A percentile compares a stretch with the other conserved stretches of the same genome.
Conservation (phyloP, 2,113 vertebrate species). For the Dipodomys ordii region DNA sequence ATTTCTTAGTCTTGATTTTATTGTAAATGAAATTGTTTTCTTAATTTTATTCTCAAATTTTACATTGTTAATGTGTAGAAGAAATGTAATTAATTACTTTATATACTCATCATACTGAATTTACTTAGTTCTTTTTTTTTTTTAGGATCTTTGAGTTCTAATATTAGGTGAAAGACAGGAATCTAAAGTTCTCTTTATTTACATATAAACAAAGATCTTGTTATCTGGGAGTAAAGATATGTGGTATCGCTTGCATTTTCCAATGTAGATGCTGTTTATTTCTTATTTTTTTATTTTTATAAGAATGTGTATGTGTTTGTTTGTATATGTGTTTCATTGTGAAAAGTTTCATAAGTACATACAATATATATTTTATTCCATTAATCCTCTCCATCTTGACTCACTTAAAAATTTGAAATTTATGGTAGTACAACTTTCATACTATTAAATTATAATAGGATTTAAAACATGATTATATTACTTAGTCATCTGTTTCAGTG, state of each 20-base stretch:
- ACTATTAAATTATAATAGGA: background rate
- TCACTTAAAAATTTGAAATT: slow-evolving; percentile 26
- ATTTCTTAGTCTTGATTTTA: slow-evolving; percentile 17
- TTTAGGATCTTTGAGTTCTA: background rate
- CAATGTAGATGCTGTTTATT: background rate
- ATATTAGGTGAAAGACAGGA: too few species aligned
- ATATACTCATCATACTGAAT: background rate
- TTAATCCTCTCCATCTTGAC: background rate
- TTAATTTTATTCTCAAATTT: background rate
- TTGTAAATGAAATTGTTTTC: background rate
- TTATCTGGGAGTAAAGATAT: background rate
- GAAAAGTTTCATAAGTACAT: too few species aligned
- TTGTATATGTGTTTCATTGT: too few species aligned
- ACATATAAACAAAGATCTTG: background rate
- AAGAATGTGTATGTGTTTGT: too few species aligned
- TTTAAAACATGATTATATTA: background rate
- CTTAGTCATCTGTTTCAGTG: background rate
- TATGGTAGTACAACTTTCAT: background rate
- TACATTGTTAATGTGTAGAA: background rate
- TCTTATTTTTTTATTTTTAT: background rate
- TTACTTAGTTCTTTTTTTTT: background rate
- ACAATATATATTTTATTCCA: too few species aligned
- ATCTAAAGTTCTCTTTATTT: background rate
- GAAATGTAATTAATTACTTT: background rate
- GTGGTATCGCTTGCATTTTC: background rate